These are phyloP conservation scores for Ailuropoda melanoleuca DNA, from an alignment of 2,113 vertebrate species.

Conservation along the genomic window DNA sequence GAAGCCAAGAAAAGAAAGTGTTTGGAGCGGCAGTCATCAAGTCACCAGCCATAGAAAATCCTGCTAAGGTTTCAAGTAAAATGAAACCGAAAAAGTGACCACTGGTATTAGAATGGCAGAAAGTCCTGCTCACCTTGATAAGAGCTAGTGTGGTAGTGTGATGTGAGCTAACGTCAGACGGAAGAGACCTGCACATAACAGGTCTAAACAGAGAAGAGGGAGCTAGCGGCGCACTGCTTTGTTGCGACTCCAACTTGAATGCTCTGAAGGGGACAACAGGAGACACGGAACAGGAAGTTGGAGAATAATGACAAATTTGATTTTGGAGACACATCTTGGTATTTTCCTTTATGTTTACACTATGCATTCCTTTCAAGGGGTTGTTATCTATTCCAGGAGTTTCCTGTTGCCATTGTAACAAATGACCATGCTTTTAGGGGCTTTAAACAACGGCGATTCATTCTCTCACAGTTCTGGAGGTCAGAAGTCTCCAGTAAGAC, in stretches of 20 bases:
- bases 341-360: neutral
- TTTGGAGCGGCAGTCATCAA: neutral
- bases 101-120: neutral
- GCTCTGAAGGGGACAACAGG: neutral
- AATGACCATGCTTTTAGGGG: neutral
- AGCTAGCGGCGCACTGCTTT: neutral
- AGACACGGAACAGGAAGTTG: neutral
- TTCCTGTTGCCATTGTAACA: neutral
- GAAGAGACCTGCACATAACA: neutral
- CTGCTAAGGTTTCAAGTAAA: neutral
- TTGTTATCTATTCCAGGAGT: neutral
- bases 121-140: neutral
- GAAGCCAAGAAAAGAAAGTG: neutral
- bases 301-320: neutral
- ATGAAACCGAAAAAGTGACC: neutral
- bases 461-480: neutral
- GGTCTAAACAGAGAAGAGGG: neutral
- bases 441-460: neutral
- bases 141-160: neutral
- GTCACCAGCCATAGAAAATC: neutral
- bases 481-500: neutral
- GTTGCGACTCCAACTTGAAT: neutral
- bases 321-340: neutral
- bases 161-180: neutral
- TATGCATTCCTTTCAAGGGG: neutral